Base-by-base conservation (phyloP, 2,113 vertebrate genomes). In the Carassius carassius region DNA sequence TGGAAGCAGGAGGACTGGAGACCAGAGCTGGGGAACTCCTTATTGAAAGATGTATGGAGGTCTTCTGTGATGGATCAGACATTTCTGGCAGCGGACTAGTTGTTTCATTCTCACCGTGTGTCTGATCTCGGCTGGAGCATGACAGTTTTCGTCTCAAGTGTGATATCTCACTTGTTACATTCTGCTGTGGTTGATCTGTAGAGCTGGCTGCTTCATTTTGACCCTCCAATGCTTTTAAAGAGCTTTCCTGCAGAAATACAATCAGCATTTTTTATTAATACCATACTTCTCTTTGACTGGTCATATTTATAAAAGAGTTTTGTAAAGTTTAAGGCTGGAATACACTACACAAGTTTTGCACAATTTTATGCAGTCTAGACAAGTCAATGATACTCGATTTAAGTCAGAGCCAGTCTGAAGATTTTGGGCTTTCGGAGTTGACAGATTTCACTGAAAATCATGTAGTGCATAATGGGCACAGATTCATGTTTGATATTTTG, bases 41-140 rank as follows among this genome's bases (percentile, higher is more conserved):
- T 1, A 84, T 35, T 10, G 90, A 91, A 2, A 29, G 56, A 85
- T 88, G 88, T 29, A 88, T 87, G 44, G 6, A 51, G 70, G 86
- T 56, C 3, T 73, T 83, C 81, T 89, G 89, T 1, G 91, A 91
- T 78, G 90, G 67, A 60, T 90, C 89, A 0, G 91, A 86, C 90
- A 90, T 91, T 73, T 91, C 90, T 32, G 11, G 80, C 44, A 91
- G 89, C 58, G 91, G 87, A 87, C 85, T 88, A n/a, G 41, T 86
- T 0, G 80, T 84, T 67, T 82, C 17, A 7, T 89, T 35, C 51
- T 44, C 77, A 86, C 3, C 6, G 0, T 44, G 17, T 6, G 8
- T 2, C 3, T 4, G 32, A 16, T 21, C 58, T 41, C 86, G 19
- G 0, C 85, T 87, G 0, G 90, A 67, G 77, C 86, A 91, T 0